Conservation (phyloP, 2,113 vertebrate genomes). For the Suncus etruscus region DNA sequence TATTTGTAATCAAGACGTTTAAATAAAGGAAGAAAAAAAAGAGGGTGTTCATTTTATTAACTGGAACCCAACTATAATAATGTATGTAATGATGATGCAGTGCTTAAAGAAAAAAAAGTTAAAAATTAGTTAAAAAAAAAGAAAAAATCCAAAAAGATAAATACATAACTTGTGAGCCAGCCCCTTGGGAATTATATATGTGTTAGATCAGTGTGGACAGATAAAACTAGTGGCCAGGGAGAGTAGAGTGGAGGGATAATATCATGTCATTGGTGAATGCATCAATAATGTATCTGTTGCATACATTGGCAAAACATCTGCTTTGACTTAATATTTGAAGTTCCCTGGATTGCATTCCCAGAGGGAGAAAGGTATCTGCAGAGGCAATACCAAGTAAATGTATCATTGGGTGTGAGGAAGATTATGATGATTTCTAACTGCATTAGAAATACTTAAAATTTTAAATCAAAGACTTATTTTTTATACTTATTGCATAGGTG, state of each 20-base stretch:
- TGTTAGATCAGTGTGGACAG: too few species aligned
- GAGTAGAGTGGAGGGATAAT: background rate
- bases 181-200: too few species aligned
- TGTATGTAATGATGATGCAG: too few species aligned
- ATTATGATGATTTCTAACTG: background rate
- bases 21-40: too few species aligned
- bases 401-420: background rate
- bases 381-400: background rate
- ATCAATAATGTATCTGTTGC: background rate
- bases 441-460: background rate
- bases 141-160: too few species aligned
- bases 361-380: background rate
- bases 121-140: too few species aligned
- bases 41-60: too few species aligned
- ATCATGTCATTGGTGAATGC: background rate
- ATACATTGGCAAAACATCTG: background rate
- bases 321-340: background rate
- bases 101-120: too few species aligned
- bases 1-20: too few species aligned
- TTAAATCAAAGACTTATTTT: conserved; percentile 18
- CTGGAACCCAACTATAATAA: too few species aligned
- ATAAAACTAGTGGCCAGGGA: too few species aligned
- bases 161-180: too few species aligned
- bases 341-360: background rate
- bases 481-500: background rate